Evolutionary conservation across 2,797 vertebrate genomes (phyloP).

Genomic region (Scleropages formosus): DNA sequence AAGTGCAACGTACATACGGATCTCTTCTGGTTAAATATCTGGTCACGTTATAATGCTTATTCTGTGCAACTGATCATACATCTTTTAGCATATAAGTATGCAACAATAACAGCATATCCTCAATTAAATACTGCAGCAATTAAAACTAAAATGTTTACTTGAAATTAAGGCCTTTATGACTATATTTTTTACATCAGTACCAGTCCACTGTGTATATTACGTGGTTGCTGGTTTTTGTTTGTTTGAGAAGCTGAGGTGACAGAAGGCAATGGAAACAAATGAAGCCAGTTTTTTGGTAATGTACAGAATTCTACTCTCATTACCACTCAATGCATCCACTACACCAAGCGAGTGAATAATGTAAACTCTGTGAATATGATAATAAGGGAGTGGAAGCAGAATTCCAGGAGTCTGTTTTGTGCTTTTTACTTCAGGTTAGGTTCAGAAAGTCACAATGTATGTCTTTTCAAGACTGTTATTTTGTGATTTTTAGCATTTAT

Average conservation of each 20-base stretch:
- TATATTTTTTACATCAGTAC: too few relatives aligned
- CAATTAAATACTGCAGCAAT: not conserved
- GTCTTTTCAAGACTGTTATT: too few relatives aligned
- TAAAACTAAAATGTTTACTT: not conserved
- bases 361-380: too few relatives aligned
- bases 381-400: too few relatives aligned
- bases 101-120: not conserved
- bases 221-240: not conserved
- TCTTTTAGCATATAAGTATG: not conserved
- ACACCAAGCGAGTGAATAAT: too few relatives aligned
- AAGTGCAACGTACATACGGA: too few relatives aligned
- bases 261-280: constrained; percentile 11
- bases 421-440: too few relatives aligned
- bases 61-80: not conserved
- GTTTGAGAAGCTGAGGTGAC: constrained; percentile 6
- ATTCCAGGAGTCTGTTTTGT: too few relatives aligned
- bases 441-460: too few relatives aligned
- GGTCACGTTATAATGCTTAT: not conserved
- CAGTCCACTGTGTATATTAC: not conserved
- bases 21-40: not conserved
- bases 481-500: too few relatives aligned
- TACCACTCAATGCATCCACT: too few relatives aligned
- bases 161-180: not conserved
- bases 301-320: too few relatives aligned
- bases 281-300: not conserved